Percentiles rank a stretch among this genome's conserved stretches.
These are phyloP conservation scores for Stenchaetothrips biformis DNA, from an alignment of 2,888 invertebrate genomes.

Conservation along the genomic window DNA sequence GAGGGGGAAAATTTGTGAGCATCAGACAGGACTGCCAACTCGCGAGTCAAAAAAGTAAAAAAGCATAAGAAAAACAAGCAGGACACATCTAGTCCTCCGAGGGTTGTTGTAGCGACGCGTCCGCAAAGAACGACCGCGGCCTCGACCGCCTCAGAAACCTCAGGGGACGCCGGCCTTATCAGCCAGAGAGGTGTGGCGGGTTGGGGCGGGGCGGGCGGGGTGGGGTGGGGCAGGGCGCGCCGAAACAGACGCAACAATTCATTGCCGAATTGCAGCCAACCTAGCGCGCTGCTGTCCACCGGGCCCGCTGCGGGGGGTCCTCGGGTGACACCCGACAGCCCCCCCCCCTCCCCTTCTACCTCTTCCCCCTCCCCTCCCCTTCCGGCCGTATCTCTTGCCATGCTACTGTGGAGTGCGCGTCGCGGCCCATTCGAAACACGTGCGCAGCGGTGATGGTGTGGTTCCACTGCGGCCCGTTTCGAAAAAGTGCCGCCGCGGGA, in stretches of 20 bases:
- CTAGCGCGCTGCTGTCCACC: background rate
- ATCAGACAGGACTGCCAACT: too few species aligned
- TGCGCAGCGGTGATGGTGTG: too few species aligned
- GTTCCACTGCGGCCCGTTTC: too few species aligned
- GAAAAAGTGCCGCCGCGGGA: too few species aligned
- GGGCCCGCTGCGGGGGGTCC: background rate
- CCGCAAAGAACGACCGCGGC: background rate
- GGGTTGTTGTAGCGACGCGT: background rate
- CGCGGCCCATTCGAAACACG: too few species aligned
- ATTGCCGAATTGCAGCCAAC: slow-evolving; percentile 5
- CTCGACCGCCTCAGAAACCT: background rate
- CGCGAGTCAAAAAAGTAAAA: background rate
- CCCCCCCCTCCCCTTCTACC: too few species aligned
- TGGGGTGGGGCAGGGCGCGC: background rate
- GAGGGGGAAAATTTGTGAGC: too few species aligned
- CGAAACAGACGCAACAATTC: slow-evolving; percentile 16
- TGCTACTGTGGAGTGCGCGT: too few species aligned
- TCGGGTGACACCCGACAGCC: too few species aligned
- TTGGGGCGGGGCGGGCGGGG: background rate
- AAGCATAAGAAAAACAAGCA: background rate
- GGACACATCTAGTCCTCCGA: background rate
- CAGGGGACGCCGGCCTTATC: slow-evolving; percentile 22
- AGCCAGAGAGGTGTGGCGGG: background rate
- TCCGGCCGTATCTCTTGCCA: too few species aligned
- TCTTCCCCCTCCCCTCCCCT: too few species aligned